These are phyloP conservation scores for Agriotes lineatus DNA, from an alignment of 2,888 invertebrate species.

Conservation along the genomic window DNA sequence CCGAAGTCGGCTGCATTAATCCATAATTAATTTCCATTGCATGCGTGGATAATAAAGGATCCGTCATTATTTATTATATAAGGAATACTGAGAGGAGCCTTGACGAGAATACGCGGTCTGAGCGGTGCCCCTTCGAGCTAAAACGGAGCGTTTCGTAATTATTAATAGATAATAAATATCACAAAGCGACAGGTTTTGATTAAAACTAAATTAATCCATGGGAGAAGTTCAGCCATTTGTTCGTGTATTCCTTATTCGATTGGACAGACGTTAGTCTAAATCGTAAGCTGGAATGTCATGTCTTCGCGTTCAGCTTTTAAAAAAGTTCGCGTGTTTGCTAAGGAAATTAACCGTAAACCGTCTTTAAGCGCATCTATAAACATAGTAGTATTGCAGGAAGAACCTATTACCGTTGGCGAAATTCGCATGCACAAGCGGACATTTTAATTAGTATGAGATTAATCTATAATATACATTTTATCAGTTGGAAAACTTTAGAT, in stretches of 20 bases:
- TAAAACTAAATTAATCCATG: not conserved
- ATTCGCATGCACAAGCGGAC: no score
- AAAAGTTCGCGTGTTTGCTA: no score
- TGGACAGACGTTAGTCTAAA: not conserved
- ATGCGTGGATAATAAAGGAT: constrained; percentile 17
- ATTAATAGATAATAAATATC: constrained; percentile 20
- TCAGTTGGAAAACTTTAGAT: no score
- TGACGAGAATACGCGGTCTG: not conserved
- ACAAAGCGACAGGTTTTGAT: constrained; percentile 4
- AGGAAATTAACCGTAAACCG: no score
- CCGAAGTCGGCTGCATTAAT: constrained; percentile 6
- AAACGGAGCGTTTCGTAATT: constrained; percentile 14
- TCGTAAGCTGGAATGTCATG: no score
- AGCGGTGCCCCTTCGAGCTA: constrained; percentile 2
- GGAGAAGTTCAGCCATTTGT: not conserved
- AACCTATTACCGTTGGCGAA: no score
- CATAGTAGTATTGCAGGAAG: no score
- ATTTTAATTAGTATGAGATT: no score
- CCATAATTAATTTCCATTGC: constrained; percentile 11
- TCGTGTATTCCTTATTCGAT: not conserved
- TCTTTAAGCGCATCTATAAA: no score
- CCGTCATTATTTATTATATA: constrained; percentile 15
- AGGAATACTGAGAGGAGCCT: constrained; percentile 8
- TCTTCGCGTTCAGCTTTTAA: no score
- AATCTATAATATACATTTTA: no score